Evolutionary conservation across 1,140 invertebrate genomes (phyloP).

Genomic region (Drosophila baimaii): DNA sequence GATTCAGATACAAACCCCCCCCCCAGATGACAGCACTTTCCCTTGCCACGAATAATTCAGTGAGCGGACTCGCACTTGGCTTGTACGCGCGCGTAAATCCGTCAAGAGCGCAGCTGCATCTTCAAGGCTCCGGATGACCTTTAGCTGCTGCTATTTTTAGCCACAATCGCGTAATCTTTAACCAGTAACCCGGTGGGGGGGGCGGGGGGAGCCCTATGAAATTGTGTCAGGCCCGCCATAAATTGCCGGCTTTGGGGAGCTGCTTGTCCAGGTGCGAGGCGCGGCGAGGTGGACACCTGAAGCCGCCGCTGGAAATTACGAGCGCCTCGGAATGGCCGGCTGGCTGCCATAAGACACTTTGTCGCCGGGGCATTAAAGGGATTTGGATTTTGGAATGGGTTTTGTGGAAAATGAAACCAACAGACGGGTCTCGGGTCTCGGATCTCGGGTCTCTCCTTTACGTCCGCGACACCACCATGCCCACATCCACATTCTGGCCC

Average conservation of each 20-base stretch:
- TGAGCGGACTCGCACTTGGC: constrained; percentile 54
- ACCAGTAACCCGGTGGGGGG: constrained; percentile 17
- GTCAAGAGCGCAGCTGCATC: constrained; percentile 37
- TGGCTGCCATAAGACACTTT: constrained; percentile 46
- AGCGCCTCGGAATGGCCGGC: constrained; percentile 28
- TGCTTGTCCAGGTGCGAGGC: constrained; percentile 35
- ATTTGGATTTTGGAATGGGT: constrained; percentile 42
- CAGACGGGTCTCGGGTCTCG: constrained; percentile 22
- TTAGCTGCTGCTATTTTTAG: constrained; percentile 68
- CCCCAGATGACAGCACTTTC: constrained; percentile 57
- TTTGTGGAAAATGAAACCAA: constrained; percentile 46
- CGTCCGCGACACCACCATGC: not conserved
- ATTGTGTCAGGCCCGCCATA: constrained; percentile 77
- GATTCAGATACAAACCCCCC: constrained; percentile 36
- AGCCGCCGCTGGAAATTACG: constrained; percentile 52
- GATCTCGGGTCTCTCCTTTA: constrained; percentile 8
- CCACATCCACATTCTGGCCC: constrained; percentile 30
- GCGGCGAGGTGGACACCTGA: constrained; percentile 56
- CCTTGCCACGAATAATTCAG: constrained; percentile 61
- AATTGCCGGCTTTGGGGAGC: constrained; percentile 75
- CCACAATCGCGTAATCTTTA: constrained; percentile 68
- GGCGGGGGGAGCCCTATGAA: constrained; percentile 68
- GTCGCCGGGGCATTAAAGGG: constrained; percentile 54
- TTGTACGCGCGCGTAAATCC: constrained; percentile 65
- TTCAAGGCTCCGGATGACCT: constrained; percentile 31